A percentile compares a stretch with the other conserved stretches of the same genome.
phyloP scores from a whole-genome alignment of 2,113 vertebrate species.

The Dasyurus viverrinus region DNA sequence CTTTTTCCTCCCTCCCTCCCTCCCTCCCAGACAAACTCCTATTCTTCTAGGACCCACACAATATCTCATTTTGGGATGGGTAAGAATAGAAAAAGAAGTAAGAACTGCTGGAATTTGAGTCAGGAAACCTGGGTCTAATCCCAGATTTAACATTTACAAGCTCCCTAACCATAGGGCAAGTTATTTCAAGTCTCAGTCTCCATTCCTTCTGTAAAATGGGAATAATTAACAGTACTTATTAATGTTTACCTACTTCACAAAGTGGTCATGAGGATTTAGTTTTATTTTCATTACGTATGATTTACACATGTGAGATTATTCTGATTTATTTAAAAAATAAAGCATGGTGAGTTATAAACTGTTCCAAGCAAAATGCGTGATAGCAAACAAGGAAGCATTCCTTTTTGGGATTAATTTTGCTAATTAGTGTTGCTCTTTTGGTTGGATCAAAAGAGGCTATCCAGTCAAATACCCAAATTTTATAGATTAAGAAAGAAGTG shows the following conservation, averaged over 20 bases:
- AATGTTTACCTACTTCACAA: neutral
- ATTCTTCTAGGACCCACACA: neutral
- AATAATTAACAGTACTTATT: neutral
- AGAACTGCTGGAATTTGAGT: neutral
- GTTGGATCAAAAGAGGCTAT: neutral
- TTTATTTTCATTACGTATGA: neutral
- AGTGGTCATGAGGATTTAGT: neutral
- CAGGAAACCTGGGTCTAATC: neutral
- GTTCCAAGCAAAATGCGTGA: neutral
- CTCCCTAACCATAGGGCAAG: neutral
- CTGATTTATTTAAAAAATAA: neutral
- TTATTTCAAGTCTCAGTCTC: neutral
- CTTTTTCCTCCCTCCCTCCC: neutral
- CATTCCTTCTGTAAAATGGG: neutral
- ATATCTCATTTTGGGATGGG: neutral
- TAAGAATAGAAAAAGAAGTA: neutral
- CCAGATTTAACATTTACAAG: neutral
- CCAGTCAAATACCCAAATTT: neutral
- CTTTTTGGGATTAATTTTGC: neutral
- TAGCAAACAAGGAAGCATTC: neutral
- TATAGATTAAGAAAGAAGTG: neutral
- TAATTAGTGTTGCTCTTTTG: neutral
- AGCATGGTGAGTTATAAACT: neutral
- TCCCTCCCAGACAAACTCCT: neutral
- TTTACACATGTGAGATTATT: neutral